Conservation (phyloP, 2,113 vertebrate species). For the Ceyx cyanopectus region DNA sequence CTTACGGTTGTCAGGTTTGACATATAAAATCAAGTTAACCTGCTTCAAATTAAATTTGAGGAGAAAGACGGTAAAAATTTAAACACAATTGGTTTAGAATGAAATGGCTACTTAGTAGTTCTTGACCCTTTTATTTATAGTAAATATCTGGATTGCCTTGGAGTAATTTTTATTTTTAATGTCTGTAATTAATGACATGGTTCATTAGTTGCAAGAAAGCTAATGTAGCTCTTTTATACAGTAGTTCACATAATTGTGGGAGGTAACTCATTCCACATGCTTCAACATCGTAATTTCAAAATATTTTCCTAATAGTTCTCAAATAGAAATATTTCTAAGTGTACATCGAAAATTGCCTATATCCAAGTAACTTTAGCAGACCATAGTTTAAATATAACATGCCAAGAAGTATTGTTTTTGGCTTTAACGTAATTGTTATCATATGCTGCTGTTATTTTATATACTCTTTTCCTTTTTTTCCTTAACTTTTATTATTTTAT, state of each 20-base stretch:
- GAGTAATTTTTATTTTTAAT: slow-evolving; percentile 75
- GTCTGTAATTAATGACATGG: slow-evolving; percentile 82
- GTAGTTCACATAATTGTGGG: slow-evolving; percentile 70
- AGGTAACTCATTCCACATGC: slow-evolving; percentile 78
- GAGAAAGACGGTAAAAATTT: slow-evolving; percentile 41
- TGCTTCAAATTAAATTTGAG: slow-evolving; percentile 65
- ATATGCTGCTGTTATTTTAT: slow-evolving; percentile 36
- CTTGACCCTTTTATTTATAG: slow-evolving; percentile 74
- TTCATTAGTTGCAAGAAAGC: slow-evolving; percentile 73
- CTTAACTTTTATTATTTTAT: slow-evolving; percentile 16
- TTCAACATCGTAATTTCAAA: slow-evolving; percentile 55
- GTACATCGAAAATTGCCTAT: slow-evolving; percentile 55
- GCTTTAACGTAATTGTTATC: slow-evolving; percentile 47
- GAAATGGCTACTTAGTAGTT: slow-evolving; percentile 68
- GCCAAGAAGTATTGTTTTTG: slow-evolving; percentile 54
- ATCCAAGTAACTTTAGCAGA: slow-evolving; percentile 44
- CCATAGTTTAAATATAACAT: background rate
- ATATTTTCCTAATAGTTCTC: slow-evolving; percentile 68
- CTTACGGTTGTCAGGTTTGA: slow-evolving; percentile 37
- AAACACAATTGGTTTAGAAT: slow-evolving; percentile 65
- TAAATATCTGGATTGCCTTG: slow-evolving; percentile 72
- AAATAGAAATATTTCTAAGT: slow-evolving; percentile 65
- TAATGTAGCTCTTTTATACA: slow-evolving; percentile 57
- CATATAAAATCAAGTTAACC: slow-evolving; percentile 65
- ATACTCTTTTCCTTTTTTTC: background rate